Percentiles rank a stretch among this genome's conserved stretches.
These are phyloP conservation scores for Julus scandinavius DNA, from an alignment of 2,888 invertebrate species.

Conservation along the genomic window DNA sequence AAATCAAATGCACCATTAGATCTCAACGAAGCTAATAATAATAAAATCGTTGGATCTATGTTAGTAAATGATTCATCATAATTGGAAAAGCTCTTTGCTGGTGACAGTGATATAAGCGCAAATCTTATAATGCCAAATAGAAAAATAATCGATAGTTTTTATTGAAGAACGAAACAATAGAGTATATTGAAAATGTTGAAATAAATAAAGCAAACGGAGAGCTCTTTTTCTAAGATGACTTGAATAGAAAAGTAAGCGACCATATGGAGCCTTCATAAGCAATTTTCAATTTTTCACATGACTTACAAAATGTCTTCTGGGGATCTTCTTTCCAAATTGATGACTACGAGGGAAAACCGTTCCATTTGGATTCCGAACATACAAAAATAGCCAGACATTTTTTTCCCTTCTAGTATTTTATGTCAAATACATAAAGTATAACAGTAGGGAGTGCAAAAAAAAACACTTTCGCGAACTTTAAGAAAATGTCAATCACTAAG, in stretches of 20 bases:
- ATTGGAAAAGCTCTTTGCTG: neutral
- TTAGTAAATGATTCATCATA: neutral
- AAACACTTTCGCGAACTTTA: constrained; percentile 19
- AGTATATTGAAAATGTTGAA: neutral
- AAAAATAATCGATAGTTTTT: neutral
- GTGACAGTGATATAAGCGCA: neutral
- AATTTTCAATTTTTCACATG: constrained; percentile 43
- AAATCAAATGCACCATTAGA: neutral
- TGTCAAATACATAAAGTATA: neutral
- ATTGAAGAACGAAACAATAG: neutral
- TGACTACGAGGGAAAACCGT: neutral
- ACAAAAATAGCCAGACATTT: neutral
- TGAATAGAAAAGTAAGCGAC: neutral
- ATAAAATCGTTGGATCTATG: neutral
- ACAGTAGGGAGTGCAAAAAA: constrained; percentile 8
- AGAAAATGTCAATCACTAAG: neutral
- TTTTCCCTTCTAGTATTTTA: neutral
- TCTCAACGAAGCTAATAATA: neutral
- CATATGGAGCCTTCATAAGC: constrained; percentile 25
- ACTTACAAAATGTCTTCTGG: constrained; percentile 34
- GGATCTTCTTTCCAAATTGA: constrained; percentile 31
- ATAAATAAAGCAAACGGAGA: neutral
- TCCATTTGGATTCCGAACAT: neutral
- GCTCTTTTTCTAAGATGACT: neutral
- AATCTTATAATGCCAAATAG: neutral